Evolutionary conservation across 2,888 invertebrate genomes (phyloP).

Genomic region (Pollenia angustigena): DNA sequence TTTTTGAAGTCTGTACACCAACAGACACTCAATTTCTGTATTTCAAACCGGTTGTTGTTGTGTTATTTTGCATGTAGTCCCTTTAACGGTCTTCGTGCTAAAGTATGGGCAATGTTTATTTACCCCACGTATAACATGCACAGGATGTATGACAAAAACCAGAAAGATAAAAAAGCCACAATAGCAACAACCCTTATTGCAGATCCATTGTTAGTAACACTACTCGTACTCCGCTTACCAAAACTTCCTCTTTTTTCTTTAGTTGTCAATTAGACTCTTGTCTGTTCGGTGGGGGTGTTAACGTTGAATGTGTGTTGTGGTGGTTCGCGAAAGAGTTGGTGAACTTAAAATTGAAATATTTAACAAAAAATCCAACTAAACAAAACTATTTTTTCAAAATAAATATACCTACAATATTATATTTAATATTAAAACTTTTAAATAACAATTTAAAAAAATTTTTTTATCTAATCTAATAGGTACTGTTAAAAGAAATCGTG

Average conservation of each 20-base stretch:
- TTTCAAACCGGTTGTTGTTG: conserved; percentile 53
- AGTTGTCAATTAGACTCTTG: conserved; percentile 82
- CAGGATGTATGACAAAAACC: conserved; percentile 15
- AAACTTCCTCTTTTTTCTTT: conserved; percentile 62
- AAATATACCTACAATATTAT: not conserved
- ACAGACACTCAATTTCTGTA: not conserved
- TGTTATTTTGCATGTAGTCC: conserved; percentile 20
- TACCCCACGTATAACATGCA: conserved; percentile 26
- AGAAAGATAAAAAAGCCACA: conserved; percentile 34
- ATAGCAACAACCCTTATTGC: conserved; percentile 64
- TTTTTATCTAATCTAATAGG: conserved; percentile 26
- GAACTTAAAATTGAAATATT: not conserved
- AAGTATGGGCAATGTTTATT: conserved; percentile 26
- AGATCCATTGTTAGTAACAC: conserved; percentile 43
- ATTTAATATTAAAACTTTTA: not conserved
- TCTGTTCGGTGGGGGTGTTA: conserved; percentile 80
- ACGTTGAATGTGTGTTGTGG: conserved; percentile 25
- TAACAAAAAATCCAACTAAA: not conserved
- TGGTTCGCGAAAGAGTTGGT: conserved; percentile 43
- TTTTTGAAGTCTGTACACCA: not conserved
- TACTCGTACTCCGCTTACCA: conserved; percentile 14
- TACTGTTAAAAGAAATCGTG: not conserved
- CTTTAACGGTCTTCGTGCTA: conserved; percentile 46
- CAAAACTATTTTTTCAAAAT: not conserved
- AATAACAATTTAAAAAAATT: not conserved